phyloP scores from a whole-genome alignment of 2,888 invertebrate genomes.

The Podotricha telesiphe region DNA sequence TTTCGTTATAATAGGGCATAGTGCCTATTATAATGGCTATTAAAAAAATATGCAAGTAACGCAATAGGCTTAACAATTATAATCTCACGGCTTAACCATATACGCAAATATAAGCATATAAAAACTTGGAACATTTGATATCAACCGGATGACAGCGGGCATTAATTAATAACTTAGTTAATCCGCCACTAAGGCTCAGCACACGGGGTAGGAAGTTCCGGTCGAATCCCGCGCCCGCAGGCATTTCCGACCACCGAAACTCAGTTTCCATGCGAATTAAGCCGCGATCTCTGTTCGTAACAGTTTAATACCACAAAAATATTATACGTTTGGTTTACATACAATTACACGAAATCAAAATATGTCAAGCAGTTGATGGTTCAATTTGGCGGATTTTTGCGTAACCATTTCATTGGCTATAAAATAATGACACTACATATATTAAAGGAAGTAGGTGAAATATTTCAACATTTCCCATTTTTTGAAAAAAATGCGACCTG shows the following conservation, averaged over 20 bases:
- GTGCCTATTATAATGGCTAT: too few relatives aligned
- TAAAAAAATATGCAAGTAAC: neutral
- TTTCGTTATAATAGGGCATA: too few relatives aligned
- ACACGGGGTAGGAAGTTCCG: slow-evolving; percentile 74
- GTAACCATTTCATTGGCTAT: too few relatives aligned
- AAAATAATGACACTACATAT: neutral
- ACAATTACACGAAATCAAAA: neutral
- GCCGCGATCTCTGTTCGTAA: slow-evolving; percentile 29
- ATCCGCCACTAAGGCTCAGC: slow-evolving; percentile 74
- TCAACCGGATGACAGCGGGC: slow-evolving; percentile 65
- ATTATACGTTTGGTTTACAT: slow-evolving; percentile 10
- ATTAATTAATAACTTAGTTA: slow-evolving; percentile 80
- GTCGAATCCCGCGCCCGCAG: slow-evolving; percentile 75
- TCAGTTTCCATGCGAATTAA: slow-evolving; percentile 45
- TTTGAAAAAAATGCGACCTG: neutral
- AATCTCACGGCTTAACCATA: neutral
- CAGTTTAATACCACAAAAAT: slow-evolving; percentile 31
- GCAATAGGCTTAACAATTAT: neutral
- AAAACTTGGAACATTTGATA: slow-evolving; percentile 48
- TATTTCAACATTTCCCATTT: neutral
- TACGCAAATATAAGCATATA: slow-evolving; percentile 31
- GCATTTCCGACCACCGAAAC: slow-evolving; percentile 76
- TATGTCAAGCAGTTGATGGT: neutral
- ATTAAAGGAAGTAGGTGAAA: neutral
- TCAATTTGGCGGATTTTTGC: neutral